phyloP scores from a whole-genome alignment of 2,113 vertebrate species.

The Plectropomus leopardus region DNA sequence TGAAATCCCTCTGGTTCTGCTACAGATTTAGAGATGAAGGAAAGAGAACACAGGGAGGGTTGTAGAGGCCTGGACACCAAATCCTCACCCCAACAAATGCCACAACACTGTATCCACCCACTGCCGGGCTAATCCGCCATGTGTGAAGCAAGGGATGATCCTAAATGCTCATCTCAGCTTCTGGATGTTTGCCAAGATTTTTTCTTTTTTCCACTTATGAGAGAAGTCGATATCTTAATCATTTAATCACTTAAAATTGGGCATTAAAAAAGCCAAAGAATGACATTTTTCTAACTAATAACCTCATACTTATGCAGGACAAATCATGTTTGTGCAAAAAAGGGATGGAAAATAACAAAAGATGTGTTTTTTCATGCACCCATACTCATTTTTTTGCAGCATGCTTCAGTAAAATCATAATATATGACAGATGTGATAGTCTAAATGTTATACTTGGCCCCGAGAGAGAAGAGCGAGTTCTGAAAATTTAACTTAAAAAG shows the following conservation, averaged over 20 bases:
- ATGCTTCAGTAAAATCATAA: slow-evolving; percentile 28
- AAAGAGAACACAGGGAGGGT: slow-evolving; percentile 15
- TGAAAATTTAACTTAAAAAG: slow-evolving; percentile 53
- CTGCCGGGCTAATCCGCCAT: slow-evolving; percentile 64
- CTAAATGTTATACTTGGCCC: slow-evolving; percentile 58
- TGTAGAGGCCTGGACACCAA: slow-evolving; percentile 42
- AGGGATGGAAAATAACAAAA: background rate
- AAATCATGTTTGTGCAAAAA: background rate
- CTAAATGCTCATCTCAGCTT: slow-evolving; percentile 59
- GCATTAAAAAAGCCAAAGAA: background rate
- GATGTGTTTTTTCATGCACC: background rate
- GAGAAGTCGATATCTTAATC: background rate
- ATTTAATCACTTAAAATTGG: background rate
- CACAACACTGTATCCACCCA: slow-evolving; percentile 62
- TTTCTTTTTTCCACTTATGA: slow-evolving; percentile 20
- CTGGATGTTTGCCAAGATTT: slow-evolving; percentile 49
- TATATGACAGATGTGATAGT: slow-evolving; percentile 53
- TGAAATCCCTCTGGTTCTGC: slow-evolving; percentile 30
- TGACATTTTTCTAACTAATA: background rate
- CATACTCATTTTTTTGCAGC: slow-evolving; percentile 4
- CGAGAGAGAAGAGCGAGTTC: slow-evolving; percentile 26
- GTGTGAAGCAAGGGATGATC: slow-evolving; percentile 52
- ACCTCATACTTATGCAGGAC: background rate
- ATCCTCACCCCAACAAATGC: slow-evolving; percentile 63
- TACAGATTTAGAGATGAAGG: slow-evolving; percentile 41